Conservation (phyloP, 2,797 vertebrate species). For the Danio choprae region DNA sequence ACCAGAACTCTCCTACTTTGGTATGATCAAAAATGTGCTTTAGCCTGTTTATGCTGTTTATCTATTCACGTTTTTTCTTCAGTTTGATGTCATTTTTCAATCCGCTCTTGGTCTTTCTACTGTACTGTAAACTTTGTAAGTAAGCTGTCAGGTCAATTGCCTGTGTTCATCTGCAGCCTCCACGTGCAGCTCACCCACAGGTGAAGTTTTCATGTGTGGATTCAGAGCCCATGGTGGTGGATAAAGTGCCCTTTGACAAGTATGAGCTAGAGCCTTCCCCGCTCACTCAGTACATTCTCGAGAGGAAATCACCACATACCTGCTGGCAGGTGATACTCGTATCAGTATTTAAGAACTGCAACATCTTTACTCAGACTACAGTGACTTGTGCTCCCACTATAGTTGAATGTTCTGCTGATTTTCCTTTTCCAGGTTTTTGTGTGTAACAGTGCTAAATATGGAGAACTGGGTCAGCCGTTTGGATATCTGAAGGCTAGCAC, state of each 20-base stretch:
- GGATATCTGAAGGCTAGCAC: conserved; percentile 99
- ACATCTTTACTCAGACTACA: not conserved
- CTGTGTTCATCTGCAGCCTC: conserved; percentile 78
- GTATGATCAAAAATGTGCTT: conserved; percentile 78
- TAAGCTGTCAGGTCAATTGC: conserved; percentile 9
- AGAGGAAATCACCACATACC: conserved; percentile 93
- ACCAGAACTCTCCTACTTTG: conserved; percentile 95
- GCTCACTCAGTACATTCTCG: conserved; percentile 93
- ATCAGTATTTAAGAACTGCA: not conserved
- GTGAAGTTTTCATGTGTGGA: conserved; percentile 94
- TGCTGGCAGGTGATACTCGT: conserved; percentile 92
- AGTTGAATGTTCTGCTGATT: not conserved
- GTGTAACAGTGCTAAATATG: conserved; percentile 92
- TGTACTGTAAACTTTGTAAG: not conserved
- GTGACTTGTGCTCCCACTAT: not conserved
- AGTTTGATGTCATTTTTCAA: not conserved
- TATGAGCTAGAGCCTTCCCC: conserved; percentile 97
- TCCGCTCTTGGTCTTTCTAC: not conserved
- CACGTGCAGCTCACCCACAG: conserved; percentile 91
- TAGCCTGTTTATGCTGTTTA: conserved; percentile 82
- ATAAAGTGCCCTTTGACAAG: conserved; percentile 98
- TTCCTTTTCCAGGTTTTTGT: conserved; percentile 87
- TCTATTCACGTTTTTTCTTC: not conserved
- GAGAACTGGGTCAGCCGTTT: conserved; percentile 92
- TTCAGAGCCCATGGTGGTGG: conserved; percentile 97